Percentiles rank a stretch among this genome's conserved stretches.
Conservation (phyloP, 2,888 invertebrate genomes). For the Aphelenchoides bicaudatus region DNA sequence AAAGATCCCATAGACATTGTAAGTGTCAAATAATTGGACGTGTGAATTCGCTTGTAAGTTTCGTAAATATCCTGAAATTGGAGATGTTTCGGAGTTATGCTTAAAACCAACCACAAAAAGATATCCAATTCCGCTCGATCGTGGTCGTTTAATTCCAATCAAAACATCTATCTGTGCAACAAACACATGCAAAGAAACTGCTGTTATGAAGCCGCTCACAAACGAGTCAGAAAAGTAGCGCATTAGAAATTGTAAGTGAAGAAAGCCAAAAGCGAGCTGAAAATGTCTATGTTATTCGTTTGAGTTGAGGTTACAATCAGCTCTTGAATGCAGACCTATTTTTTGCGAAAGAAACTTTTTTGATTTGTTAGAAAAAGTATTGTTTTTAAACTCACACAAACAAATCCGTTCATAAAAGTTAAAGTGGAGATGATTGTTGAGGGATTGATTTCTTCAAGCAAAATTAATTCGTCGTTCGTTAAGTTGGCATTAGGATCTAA, state of each 20-base stretch:
- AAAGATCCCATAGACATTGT: conserved; percentile 20
- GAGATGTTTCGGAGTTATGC: not conserved
- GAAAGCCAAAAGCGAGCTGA: conserved; percentile 73
- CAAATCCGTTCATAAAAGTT: conserved; percentile 9
- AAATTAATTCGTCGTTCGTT: not conserved
- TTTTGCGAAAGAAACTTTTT: not conserved
- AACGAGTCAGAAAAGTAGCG: conserved; percentile 60
- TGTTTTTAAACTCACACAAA: conserved; percentile 15
- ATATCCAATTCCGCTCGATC: conserved; percentile 62
- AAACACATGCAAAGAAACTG: conserved; percentile 64
- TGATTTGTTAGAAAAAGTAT: not conserved
- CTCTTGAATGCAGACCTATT: not conserved
- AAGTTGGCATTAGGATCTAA: not conserved
- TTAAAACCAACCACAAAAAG: conserved; percentile 50
- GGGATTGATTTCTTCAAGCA: conserved; percentile 1
- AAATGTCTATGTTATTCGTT: conserved; percentile 39
- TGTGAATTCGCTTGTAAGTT: not conserved
- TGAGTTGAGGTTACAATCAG: too few relatives aligned
- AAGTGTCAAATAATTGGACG: conserved; percentile 15
- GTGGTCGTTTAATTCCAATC: conserved; percentile 59
- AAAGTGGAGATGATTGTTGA: conserved; percentile 11
- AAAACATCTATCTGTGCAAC: conserved; percentile 64
- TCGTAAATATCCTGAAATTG: not conserved
- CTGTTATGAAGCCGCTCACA: conserved; percentile 64
- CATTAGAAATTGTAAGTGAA: conserved; percentile 64